phyloP scores from a whole-genome alignment of 2,113 vertebrate genomes.

The Amazona guildingii region DNA sequence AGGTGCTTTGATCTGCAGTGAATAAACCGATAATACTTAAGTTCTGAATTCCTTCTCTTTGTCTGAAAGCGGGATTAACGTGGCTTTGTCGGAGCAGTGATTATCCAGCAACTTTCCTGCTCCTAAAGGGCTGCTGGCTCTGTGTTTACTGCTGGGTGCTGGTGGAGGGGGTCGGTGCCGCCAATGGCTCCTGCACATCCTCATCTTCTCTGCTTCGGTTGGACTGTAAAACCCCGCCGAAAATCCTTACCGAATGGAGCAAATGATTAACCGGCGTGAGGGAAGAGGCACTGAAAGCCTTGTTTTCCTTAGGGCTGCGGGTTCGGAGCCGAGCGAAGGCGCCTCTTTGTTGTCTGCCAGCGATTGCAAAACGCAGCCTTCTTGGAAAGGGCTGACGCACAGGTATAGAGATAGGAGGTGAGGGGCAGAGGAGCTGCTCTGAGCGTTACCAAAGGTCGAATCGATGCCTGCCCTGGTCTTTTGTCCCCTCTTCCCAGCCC shows the following conservation, averaged over 20 bases:
- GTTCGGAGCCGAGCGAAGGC: not conserved
- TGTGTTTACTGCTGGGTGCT: not conserved
- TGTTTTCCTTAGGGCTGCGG: not conserved
- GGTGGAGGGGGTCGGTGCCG: not conserved
- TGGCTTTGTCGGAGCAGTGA: not conserved
- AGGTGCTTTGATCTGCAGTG: constrained; percentile 33
- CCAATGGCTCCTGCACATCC: not conserved
- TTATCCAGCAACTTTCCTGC: not conserved
- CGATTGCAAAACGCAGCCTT: not conserved
- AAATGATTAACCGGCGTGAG: not conserved
- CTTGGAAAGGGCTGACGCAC: constrained; percentile 13
- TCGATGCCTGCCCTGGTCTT: not conserved
- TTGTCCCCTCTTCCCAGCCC: constrained; percentile 30
- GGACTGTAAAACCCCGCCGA: not conserved
- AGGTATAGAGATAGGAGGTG: not conserved
- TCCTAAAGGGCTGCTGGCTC: not conserved
- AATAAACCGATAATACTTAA: constrained; percentile 29
- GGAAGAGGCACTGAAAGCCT: not conserved
- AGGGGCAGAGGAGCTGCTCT: not conserved
- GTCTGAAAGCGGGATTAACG: not conserved
- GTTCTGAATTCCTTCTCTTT: constrained; percentile 25
- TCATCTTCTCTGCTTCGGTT: not conserved
- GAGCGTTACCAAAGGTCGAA: not conserved
- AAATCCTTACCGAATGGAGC: not conserved
- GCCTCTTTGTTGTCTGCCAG: constrained; percentile 22